These are phyloP conservation scores for Microctonus brassicae DNA, from an alignment of 2,888 invertebrate genomes.

Conservation along the genomic window DNA sequence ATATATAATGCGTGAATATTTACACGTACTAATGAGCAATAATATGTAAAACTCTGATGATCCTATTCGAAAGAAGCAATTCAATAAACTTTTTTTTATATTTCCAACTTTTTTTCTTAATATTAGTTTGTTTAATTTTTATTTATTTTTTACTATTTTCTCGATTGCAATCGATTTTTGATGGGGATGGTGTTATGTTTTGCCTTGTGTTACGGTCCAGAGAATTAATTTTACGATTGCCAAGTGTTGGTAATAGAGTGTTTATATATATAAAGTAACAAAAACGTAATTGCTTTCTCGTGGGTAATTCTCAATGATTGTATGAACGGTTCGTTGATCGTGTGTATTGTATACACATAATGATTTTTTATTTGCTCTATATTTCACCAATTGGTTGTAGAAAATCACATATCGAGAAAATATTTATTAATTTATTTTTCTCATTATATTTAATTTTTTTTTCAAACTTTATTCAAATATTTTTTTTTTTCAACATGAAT, in stretches of 20 bases:
- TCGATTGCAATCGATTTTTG: constrained; percentile 6
- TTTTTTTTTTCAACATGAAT: no score
- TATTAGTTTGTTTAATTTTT: constrained; percentile 28
- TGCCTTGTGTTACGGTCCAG: not conserved
- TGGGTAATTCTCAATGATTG: constrained; percentile 21
- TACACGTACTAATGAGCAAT: not conserved
- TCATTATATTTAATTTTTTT: no score
- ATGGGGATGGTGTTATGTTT: not conserved
- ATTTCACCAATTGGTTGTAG: no score
- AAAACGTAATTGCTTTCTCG: constrained; percentile 26
- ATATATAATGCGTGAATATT: not conserved
- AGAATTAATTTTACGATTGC: constrained; percentile 24
- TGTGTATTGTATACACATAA: not conserved
- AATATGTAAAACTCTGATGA: not conserved
- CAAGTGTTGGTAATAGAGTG: not conserved
- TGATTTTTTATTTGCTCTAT: constrained; percentile 5
- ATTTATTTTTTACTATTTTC: not conserved
- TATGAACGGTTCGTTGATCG: no score
- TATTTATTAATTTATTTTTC: no score
- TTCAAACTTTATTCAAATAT: no score
- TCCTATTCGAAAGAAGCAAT: no score
- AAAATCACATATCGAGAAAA: no score
- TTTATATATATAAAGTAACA: not conserved
- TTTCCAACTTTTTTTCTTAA: not conserved
- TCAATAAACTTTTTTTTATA: not conserved